Evolutionary conservation across 2,888 invertebrate species (phyloP).

Genomic region (Calameuta filiformis): DNA sequence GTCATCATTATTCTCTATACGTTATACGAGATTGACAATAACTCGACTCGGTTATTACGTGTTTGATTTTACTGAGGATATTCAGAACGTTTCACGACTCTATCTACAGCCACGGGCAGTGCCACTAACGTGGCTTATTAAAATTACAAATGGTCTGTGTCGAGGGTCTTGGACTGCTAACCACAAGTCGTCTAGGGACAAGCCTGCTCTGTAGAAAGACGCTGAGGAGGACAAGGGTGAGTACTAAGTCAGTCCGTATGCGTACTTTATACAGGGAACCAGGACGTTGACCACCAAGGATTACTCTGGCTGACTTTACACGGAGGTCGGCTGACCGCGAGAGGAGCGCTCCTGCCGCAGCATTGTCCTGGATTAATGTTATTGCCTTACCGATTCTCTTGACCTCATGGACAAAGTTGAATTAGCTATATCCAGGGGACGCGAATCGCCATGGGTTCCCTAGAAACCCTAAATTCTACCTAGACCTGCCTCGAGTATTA

Average conservation of each 20-base stretch:
- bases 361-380: constrained; percentile 60
- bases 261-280: constrained; percentile 45
- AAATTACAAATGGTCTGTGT: constrained; percentile 55
- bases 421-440: constrained; percentile 35
- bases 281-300: constrained; percentile 58
- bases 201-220: constrained; percentile 63
- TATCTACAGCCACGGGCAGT: too few species aligned
- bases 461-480: too few species aligned
- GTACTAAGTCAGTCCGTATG: constrained; percentile 37
- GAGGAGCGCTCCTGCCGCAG: constrained; percentile 34
- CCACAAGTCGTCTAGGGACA: constrained; percentile 57
- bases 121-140: constrained; percentile 61
- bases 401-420: constrained; percentile 38
- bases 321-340: constrained; percentile 46
- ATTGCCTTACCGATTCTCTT: constrained; percentile 56
- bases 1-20: too few species aligned
- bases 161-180: constrained; percentile 43
- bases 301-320: constrained; percentile 48
- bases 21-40: too few species aligned
- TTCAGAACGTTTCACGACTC: too few species aligned
- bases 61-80: too few species aligned
- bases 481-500: too few species aligned
- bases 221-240: constrained; percentile 53
- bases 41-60: too few species aligned
- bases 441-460: too few species aligned